Base-by-base conservation (phyloP, 2,113 vertebrate genomes). In the Scatophagus argus region DNA sequence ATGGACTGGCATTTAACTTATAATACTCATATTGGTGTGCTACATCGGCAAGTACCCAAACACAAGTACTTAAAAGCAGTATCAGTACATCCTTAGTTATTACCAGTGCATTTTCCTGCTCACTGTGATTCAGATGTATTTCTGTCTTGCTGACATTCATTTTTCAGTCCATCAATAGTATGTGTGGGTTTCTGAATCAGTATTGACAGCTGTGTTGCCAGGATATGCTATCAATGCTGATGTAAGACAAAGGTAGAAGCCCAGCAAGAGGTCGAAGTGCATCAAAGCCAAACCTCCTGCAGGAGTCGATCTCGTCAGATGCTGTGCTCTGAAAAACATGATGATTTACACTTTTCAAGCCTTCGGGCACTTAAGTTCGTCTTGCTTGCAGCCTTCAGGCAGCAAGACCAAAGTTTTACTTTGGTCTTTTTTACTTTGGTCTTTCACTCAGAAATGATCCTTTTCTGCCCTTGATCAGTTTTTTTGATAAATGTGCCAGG, bases 391-490 rank as follows among this genome's bases (percentile, higher is more conserved):
- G 49, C 56, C 1, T 8, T 1, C 8, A 66, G 73, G 70, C 52
- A 65, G 49, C 63, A 17, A 51, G 44, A 78, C 59, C 61, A 76
- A 84, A 76, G 81, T 81, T 85, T 83, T 29, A 25, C 51, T 80
- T 51, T 55, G 43, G n/a, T n/a, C n/a, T n/a, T n/a, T n/a, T n/a
- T n/a, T n/a, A n/a, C n/a, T n/a, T n/a, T n/a, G n/a, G n/a, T n/a
- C n/a, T n/a, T n/a, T n/a, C n/a, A 36, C 52, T 80, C 78, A 71
- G 25, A 81, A 49, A 75, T 74, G 0, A 69, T 77, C 79, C 51
- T 54, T 87, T 66, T 78, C 60, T 63, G 34, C 36, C 54, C 76
- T 88, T 82, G 74, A 90, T 89, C 73, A 51, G 12, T 29, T 60
- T 59, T 68, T 64, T 61, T 36, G 21, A 55, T 62, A n/a, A 4